phyloP scores from a whole-genome alignment of 2,888 invertebrate species.

The Eledona agricola region DNA sequence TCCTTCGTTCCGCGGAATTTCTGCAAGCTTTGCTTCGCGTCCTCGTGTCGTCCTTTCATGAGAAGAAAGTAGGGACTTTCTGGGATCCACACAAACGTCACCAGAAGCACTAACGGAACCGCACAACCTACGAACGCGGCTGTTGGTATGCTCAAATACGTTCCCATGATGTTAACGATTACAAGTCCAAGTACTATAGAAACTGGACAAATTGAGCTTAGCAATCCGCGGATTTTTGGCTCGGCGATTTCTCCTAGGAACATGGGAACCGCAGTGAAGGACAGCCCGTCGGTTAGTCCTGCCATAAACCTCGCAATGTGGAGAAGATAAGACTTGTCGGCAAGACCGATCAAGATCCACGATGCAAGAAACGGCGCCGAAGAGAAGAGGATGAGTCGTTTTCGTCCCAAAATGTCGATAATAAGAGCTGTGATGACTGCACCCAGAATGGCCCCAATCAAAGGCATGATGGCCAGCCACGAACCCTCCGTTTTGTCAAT shows the following conservation, averaged over 20 bases:
- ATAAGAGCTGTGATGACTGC: slow-evolving; percentile 71
- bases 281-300: slow-evolving; percentile 66
- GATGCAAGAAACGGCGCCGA: slow-evolving; percentile 70
- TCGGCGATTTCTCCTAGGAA: slow-evolving; percentile 71
- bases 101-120: slow-evolving; percentile 62
- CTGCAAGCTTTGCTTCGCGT: slow-evolving; percentile 63
- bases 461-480: slow-evolving; percentile 73
- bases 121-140: slow-evolving; percentile 64
- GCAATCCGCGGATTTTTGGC: slow-evolving; percentile 67
- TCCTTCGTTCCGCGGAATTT: slow-evolving; percentile 63
- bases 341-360: slow-evolving; percentile 71
- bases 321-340: slow-evolving; percentile 66
- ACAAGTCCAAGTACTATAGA: slow-evolving; percentile 67
- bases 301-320: slow-evolving; percentile 68
- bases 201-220: slow-evolving; percentile 68
- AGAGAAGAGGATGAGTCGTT: slow-evolving; percentile 69
- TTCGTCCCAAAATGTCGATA: slow-evolving; percentile 72
- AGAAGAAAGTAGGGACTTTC: slow-evolving; percentile 68
- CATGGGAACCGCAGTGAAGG: slow-evolving; percentile 64
- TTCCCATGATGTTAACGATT: slow-evolving; percentile 63
- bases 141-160: slow-evolving; percentile 62
- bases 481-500: slow-evolving; percentile 66
- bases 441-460: slow-evolving; percentile 71
- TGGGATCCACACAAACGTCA: slow-evolving; percentile 65
- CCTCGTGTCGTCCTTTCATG: slow-evolving; percentile 58